Base-by-base conservation (phyloP, 2,113 vertebrate genomes). In the Oryzias javanicus region DNA sequence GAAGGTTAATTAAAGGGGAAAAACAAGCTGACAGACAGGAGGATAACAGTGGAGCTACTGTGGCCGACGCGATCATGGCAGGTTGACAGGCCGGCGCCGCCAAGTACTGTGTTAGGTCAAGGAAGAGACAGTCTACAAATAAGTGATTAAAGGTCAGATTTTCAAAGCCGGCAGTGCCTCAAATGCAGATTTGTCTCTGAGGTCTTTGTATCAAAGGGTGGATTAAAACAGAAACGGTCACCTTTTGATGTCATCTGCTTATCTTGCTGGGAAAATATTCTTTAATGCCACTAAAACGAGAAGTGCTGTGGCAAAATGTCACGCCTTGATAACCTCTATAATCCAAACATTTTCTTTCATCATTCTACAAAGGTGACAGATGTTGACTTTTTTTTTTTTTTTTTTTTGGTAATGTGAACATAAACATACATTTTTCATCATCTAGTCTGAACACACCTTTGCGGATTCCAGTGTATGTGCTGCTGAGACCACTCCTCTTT, bases 391-490 rank as follows among this genome's bases (percentile, higher is more conserved):
- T 1, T 1, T 14, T 18, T 18, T 1, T 1, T 14, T 18, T 44
- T 15, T 41, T 46, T 44, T 19, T 12, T 41, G 19, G 15, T 25
- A 19, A 4, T 40, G 58, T 42, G n/a, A 1, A 14, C 49, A 44
- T 40, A 42, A 45, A 41, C 24, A 41, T 44, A 24, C 2, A 53
- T 49, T 20, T 18, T 27, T 45, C 54, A 44, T 35, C 7, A 42
- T 25, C 8, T 27, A 7, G 13, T 60, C 18, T 20, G 10, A 55
- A 84, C 74, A 55, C 51, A 97, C 95, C 95, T 90, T 97, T 97
- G 73, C 95, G 90, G 77, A 97, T 97, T 64, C 95, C 95, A 5
- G 95, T 95, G 0, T 98, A 98, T 40, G 93, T 95, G 83, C 94
- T 96, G 49, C 91, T 91, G 44, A 97, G 93, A 5, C 95, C 94